phyloP scores from a whole-genome alignment of 2,888 invertebrate species.

The Drosophila niveifrons region DNA sequence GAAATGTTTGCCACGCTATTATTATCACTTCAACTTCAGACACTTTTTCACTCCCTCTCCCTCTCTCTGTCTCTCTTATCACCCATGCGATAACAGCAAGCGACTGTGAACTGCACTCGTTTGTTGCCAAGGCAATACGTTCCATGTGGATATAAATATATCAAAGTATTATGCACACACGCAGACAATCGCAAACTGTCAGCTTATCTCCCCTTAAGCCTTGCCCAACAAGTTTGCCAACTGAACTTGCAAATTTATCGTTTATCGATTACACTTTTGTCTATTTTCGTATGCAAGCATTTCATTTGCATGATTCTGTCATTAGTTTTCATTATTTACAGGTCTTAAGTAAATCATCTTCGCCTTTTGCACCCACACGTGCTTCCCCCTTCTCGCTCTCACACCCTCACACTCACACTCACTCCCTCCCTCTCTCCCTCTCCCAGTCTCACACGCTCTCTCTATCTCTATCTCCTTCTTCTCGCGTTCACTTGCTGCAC shows the following conservation, averaged over 20 bases:
- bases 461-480: too few relatives aligned
- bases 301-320: conserved; percentile 64
- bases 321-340: conserved; percentile 62
- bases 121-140: conserved; percentile 37
- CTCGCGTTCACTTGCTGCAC: too few relatives aligned
- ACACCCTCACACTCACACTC: background rate
- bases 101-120: background rate
- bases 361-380: conserved; percentile 14
- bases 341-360: conserved; percentile 45
- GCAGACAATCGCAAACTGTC: conserved; percentile 2
- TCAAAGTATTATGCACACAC: conserved; percentile 11
- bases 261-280: conserved; percentile 6
- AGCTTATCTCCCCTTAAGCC: conserved; percentile 57
- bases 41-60: background rate
- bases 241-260: conserved; percentile 26
- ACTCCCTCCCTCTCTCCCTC: background rate
- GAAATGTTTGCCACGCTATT: conserved; percentile 35
- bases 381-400: conserved; percentile 2
- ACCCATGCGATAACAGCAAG: conserved; percentile 35
- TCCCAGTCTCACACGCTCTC: too few relatives aligned
- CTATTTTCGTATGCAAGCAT: background rate
- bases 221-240: conserved; percentile 47
- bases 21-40: conserved; percentile 23
- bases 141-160: conserved; percentile 18
- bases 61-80: conserved; percentile 33